Evolutionary conservation across 2,888 invertebrate genomes (phyloP).

Genomic region (Tubulanus polymorphus): DNA sequence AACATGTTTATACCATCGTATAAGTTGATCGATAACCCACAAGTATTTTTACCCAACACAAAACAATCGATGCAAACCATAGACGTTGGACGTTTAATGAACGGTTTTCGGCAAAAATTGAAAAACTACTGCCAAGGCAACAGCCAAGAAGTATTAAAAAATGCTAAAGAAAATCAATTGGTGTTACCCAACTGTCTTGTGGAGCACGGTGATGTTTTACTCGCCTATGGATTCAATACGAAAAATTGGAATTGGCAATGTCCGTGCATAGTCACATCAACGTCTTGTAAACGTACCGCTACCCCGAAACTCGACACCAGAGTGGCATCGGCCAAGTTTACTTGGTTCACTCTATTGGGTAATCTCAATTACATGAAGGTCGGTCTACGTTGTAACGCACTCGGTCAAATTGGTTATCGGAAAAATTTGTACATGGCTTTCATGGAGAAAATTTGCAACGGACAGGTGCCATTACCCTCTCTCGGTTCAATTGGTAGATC

Average conservation of each 20-base stretch:
- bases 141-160: too few relatives aligned
- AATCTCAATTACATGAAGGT: neutral
- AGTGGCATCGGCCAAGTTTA: neutral
- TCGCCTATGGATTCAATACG: neutral
- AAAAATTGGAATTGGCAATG: neutral
- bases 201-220: neutral
- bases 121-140: too few relatives aligned
- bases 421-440: neutral
- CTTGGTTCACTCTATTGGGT: neutral
- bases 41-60: too few relatives aligned
- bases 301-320: neutral
- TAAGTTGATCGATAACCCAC: too few relatives aligned
- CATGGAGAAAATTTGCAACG: neutral
- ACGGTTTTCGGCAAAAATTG: too few relatives aligned
- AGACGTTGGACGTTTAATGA: too few relatives aligned
- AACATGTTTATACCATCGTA: too few relatives aligned
- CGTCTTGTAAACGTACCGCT: neutral
- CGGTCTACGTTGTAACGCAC: neutral
- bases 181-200: too few relatives aligned
- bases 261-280: neutral
- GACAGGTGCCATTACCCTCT: too few relatives aligned
- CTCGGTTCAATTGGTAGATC: too few relatives aligned
- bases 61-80: too few relatives aligned
- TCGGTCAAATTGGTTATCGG: neutral
- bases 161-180: too few relatives aligned